These are phyloP conservation scores for Cebuella pygmaea DNA, from an alignment of 2,797 vertebrate genomes.

Conservation along the genomic window DNA sequence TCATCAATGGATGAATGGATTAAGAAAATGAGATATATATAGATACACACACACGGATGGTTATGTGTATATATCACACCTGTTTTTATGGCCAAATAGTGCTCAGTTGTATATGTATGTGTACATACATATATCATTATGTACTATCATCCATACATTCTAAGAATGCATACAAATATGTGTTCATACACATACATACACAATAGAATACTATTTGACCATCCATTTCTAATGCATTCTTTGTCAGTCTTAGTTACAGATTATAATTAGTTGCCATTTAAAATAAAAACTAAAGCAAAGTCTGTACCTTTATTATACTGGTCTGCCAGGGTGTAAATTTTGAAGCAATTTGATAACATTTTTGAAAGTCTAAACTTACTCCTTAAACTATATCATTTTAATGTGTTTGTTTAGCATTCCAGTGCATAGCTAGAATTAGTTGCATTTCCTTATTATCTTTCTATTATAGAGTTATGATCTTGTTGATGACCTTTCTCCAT, in stretches of 20 bases:
- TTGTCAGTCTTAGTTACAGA: neutral
- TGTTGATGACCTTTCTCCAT: constrained; percentile 48
- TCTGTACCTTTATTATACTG: neutral
- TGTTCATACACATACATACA: neutral
- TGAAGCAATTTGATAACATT: neutral
- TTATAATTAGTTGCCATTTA: neutral
- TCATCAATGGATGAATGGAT: neutral
- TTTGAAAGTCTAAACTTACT: constrained; percentile 25
- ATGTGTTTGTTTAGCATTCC: neutral
- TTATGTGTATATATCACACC: too few species aligned
- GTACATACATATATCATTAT: too few species aligned
- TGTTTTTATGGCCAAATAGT: too few species aligned
- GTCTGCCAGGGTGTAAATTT: neutral
- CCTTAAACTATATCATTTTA: neutral
- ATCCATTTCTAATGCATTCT: neutral
- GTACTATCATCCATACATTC: too few species aligned
- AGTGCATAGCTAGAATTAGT: neutral
- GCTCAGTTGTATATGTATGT: too few species aligned
- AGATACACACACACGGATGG: neutral
- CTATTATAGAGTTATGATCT: neutral
- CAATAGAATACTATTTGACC: neutral
- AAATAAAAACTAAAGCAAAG: constrained; percentile 14
- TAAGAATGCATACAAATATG: too few species aligned
- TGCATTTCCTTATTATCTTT: neutral
- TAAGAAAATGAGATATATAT: neutral